phyloP scores from a whole-genome alignment of 2,888 invertebrate species.

The Dione juno region DNA sequence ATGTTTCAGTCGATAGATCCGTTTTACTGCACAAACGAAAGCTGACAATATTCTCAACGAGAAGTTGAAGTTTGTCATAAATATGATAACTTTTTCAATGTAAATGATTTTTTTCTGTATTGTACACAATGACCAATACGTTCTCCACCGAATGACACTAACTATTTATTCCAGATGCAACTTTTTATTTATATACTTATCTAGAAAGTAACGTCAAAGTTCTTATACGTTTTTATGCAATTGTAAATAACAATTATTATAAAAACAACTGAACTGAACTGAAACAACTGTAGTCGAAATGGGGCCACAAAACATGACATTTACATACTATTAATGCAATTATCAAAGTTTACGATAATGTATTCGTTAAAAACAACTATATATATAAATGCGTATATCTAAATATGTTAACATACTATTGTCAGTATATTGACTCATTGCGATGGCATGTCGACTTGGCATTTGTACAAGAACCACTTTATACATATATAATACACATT shows the following conservation, averaged over 20 bases:
- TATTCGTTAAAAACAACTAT: neutral
- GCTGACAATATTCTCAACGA: no score
- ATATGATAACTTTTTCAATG: no score
- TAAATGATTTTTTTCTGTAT: no score
- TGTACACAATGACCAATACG: no score
- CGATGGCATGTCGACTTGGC: conserved; percentile 42
- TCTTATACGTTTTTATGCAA: no score
- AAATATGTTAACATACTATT: neutral
- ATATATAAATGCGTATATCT: neutral
- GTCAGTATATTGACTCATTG: conserved; percentile 40
- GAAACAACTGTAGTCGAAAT: neutral
- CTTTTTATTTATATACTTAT: no score
- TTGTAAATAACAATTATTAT: neutral
- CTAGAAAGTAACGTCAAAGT: no score
- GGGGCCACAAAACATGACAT: neutral
- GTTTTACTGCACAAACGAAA: no score
- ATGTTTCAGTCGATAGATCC: no score
- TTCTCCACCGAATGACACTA: no score
- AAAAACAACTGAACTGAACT: neutral
- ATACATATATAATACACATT: neutral
- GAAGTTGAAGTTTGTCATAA: no score
- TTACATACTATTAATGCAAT: neutral
- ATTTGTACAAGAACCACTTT: conserved; percentile 34
- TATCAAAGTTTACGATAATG: conserved; percentile 12
- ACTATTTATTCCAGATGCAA: no score